Conservation (phyloP, 1,140 invertebrate genomes). For the Hyposmocoma kahamanoa region DNA sequence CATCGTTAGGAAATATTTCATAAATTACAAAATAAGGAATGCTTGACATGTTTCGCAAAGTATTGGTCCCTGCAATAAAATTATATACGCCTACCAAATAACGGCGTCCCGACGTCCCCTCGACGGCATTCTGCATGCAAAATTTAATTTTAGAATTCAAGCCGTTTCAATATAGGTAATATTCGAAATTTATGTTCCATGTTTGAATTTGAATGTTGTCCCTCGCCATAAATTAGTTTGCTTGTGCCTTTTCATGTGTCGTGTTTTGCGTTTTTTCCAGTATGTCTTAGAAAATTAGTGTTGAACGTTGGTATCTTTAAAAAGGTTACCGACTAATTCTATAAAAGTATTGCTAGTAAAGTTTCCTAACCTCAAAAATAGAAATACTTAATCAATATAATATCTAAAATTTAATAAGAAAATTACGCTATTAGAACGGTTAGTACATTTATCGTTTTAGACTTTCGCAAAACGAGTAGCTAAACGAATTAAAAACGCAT, state of each 20-base stretch:
- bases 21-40: slow-evolving; percentile 38
- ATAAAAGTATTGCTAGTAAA: no score
- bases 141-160: slow-evolving; percentile 71
- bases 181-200: slow-evolving; percentile 70
- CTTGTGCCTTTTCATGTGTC: slow-evolving; percentile 23
- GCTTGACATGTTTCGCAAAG: slow-evolving; percentile 58
- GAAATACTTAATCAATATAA: no score
- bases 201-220: slow-evolving; percentile 60
- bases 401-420: no score
- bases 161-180: slow-evolving; percentile 70
- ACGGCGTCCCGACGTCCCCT: slow-evolving; percentile 37
- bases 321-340: no score
- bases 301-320: no score
- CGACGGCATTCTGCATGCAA: slow-evolving; percentile 63
- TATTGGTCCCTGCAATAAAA: slow-evolving; percentile 71
- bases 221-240: slow-evolving; percentile 54
- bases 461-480: no score
- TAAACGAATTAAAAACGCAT: slow-evolving; percentile 40
- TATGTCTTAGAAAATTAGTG: no score
- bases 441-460: no score
- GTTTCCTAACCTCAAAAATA: no score
- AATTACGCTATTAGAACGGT: no score
- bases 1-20: slow-evolving; percentile 28
- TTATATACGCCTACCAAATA: slow-evolving; percentile 73
- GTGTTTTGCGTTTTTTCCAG: slow-evolving; percentile 24